These are phyloP conservation scores for Stegodyphus dumicola DNA, from an alignment of 1,140 invertebrate species.

Conservation along the genomic window DNA sequence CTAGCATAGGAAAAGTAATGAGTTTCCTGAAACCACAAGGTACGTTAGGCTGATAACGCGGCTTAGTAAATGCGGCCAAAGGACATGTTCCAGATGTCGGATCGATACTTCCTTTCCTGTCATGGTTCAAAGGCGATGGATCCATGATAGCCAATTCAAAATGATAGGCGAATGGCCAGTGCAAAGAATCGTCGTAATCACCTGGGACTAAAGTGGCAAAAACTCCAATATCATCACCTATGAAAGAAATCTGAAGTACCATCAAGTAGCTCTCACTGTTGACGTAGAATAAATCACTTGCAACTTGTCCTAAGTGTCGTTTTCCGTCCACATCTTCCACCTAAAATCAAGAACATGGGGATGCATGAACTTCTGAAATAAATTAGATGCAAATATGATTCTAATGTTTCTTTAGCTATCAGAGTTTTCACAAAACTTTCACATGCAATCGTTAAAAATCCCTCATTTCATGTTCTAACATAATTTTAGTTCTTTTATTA, in stretches of 20 bases:
- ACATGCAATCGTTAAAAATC: not conserved
- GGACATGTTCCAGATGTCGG: not conserved
- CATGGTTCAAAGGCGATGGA: constrained; percentile 32
- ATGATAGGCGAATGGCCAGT: constrained; percentile 62
- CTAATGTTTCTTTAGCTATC: not conserved
- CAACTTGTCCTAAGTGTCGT: constrained; percentile 9
- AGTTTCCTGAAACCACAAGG: constrained; percentile 52
- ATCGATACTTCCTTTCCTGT: not conserved
- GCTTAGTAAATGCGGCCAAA: constrained; percentile 27
- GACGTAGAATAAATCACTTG: constrained; percentile 57
- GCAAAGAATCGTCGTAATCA: constrained; percentile 50
- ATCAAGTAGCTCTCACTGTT: constrained; percentile 60
- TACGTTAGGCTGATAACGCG: constrained; percentile 24
- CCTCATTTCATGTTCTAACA: not conserved
- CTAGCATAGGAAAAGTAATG: not conserved
- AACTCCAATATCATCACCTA: constrained; percentile 52
- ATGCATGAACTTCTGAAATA: not conserved
- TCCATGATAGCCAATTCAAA: constrained; percentile 61
- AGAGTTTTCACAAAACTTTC: not conserved
- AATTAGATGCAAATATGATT: not conserved
- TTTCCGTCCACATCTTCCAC: constrained; percentile 33
- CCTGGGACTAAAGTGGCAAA: constrained; percentile 58
- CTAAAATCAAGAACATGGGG: not conserved
- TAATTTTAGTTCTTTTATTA: not conserved
- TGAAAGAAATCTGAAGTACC: constrained; percentile 49